phyloP scores from a whole-genome alignment of 2,113 vertebrate species.

The Sylvia atricapilla region DNA sequence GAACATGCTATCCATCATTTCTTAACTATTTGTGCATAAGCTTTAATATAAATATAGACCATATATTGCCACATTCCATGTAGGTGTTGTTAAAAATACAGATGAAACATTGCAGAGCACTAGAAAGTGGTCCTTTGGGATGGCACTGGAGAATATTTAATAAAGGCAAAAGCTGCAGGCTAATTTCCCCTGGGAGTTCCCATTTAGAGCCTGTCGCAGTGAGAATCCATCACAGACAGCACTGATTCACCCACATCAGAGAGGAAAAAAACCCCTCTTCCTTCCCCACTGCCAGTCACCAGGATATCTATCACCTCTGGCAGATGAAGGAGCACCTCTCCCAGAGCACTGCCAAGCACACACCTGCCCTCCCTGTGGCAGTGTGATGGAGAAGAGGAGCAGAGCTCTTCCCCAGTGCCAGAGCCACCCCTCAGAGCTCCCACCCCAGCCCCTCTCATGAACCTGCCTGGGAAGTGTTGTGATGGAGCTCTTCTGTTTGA shows the following conservation, averaged over 20 bases:
- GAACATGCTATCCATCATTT: neutral
- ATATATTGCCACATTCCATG: neutral
- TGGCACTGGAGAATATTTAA: constrained; percentile 45
- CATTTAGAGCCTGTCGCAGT: constrained; percentile 14
- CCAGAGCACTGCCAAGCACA: neutral
- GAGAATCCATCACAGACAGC: constrained; percentile 46
- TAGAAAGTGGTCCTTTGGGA: constrained; percentile 34
- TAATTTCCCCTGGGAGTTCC: constrained; percentile 53
- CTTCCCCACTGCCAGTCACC: neutral
- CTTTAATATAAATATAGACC: neutral
- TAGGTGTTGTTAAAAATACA: constrained; percentile 2
- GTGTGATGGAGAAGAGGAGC: neutral
- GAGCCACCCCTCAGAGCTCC: neutral
- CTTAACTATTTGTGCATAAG: neutral
- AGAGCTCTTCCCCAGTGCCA: neutral
- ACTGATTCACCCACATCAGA: neutral
- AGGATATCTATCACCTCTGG: neutral
- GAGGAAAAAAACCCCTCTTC: neutral
- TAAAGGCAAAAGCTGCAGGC: constrained; percentile 56
- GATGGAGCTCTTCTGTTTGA: neutral
- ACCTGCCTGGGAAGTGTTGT: neutral
- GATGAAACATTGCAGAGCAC: neutral
- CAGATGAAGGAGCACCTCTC: neutral
- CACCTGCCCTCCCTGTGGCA: neutral
- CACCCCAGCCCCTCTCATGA: neutral